Conservation (phyloP, 2,888 invertebrate species). For the Hecatera dysodea region DNA sequence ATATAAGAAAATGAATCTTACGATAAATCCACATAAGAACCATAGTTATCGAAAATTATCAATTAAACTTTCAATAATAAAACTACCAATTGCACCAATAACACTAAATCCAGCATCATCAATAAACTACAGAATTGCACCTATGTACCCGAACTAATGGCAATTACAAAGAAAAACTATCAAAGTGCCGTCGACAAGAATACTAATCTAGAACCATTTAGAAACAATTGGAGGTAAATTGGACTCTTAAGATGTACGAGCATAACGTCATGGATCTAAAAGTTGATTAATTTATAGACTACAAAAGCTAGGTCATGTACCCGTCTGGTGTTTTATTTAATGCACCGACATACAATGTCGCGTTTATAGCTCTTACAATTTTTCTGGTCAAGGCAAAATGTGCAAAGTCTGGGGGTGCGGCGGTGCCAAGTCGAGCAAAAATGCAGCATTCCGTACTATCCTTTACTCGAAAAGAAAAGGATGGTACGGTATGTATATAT, state of each 20-base stretch:
- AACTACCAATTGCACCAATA: slow-evolving; percentile 34
- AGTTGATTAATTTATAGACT: slow-evolving; percentile 44
- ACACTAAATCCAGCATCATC: slow-evolving; percentile 14
- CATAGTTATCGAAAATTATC: background rate
- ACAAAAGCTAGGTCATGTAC: background rate
- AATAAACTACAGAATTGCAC: slow-evolving; percentile 40
- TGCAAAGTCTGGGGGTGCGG: too few species aligned
- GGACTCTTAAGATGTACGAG: slow-evolving; percentile 50
- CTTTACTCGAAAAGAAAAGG: too few species aligned
- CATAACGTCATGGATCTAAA: slow-evolving; percentile 10
- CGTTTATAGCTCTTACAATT: background rate
- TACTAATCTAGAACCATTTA: slow-evolving; percentile 63
- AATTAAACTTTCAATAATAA: slow-evolving; percentile 12
- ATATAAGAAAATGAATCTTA: too few species aligned
- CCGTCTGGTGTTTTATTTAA: background rate
- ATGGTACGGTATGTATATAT: too few species aligned
- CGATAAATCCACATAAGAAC: slow-evolving; percentile 17
- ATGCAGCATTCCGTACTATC: too few species aligned
- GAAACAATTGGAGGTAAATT: slow-evolving; percentile 62
- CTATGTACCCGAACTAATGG: slow-evolving; percentile 25
- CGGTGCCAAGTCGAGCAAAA: too few species aligned
- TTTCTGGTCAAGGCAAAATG: background rate
- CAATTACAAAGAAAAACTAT: slow-evolving; percentile 63
- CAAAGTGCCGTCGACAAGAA: slow-evolving; percentile 56
- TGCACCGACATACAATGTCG: background rate